These are phyloP conservation scores for Autographa pulchrina DNA, from an alignment of 2,888 invertebrate genomes.

Conservation along the genomic window DNA sequence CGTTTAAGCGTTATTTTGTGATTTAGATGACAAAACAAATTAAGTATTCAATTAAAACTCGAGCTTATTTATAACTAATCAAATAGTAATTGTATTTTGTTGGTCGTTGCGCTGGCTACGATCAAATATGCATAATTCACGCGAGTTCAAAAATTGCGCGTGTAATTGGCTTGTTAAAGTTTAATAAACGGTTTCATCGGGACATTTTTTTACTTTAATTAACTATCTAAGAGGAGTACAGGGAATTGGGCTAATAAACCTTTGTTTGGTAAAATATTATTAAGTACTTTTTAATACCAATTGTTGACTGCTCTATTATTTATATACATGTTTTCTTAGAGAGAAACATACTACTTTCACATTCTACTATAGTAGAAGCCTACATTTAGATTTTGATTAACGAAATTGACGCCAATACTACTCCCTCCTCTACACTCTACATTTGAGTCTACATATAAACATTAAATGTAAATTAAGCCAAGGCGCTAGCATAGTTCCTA, in stretches of 20 bases:
- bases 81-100: background rate
- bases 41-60: conserved; percentile 3
- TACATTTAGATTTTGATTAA: background rate
- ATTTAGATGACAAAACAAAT: background rate
- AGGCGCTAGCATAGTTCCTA: background rate
- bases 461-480: background rate
- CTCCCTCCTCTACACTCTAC: background rate
- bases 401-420: background rate
- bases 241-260: background rate
- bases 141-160: background rate
- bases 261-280: background rate
- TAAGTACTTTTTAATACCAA: background rate
- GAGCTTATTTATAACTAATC: background rate
- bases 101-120: background rate
- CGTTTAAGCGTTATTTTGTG: background rate
- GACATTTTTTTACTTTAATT: conserved; percentile 7
- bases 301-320: no score
- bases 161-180: background rate
- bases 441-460: background rate
- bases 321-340: no score
- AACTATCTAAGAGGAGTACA: background rate
- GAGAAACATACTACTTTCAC: no score
- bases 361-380: no score
- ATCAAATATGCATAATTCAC: background rate
- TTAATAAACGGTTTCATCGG: conserved; percentile 3